Base-by-base conservation (phyloP, 2,888 invertebrate genomes). In the Ophion costatus region DNA sequence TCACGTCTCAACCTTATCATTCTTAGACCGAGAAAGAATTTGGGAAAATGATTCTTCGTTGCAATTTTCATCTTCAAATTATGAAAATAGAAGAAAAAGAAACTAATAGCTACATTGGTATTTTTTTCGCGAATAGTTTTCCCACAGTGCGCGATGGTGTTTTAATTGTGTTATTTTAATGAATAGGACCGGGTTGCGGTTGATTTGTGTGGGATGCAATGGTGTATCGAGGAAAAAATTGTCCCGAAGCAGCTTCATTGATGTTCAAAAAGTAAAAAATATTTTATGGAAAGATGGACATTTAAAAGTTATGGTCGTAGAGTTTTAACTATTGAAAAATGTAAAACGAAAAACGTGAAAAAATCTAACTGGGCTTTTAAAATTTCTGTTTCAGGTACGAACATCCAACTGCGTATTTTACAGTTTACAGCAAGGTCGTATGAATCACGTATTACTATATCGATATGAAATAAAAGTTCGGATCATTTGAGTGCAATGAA, bases 301-400 rank as follows among this genome's bases (percentile, higher is more conserved):
- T 45, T 6, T 10, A 7, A 6, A 10, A 66, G n/a, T 38, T 33
- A 38, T 20, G 14, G 14, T 20, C 22, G 61, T 61, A 5, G 10
- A 22, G 7, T 38, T 38, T 38, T 9, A 7, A 38, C 1, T 1
- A 9, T 5, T 9, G 38, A 9, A 38, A 38, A 38, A 1, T 20
- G n/a, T 22, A 29, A 11, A 2, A 14, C 59, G 4, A 42, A 3
- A 6, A 29, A 17, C 7, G 6, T 2, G 38, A 5, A 0, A 63
- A 63, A 7, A 59, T 42, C 29, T 86, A 77, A 84, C 64, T 33
- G 57, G 38, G 57, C 24, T 57, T 83, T 67, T 79, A 63, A 64
- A 73, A 80, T 89, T 88, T 91, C 71, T 91, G 91, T 91, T 91
- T n/a, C 90, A 91, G 91, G 92, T 92, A 90, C 88, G 91, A 76